Base-by-base conservation (phyloP, 2,113 vertebrate species). In the Scolopax mira region DNA sequence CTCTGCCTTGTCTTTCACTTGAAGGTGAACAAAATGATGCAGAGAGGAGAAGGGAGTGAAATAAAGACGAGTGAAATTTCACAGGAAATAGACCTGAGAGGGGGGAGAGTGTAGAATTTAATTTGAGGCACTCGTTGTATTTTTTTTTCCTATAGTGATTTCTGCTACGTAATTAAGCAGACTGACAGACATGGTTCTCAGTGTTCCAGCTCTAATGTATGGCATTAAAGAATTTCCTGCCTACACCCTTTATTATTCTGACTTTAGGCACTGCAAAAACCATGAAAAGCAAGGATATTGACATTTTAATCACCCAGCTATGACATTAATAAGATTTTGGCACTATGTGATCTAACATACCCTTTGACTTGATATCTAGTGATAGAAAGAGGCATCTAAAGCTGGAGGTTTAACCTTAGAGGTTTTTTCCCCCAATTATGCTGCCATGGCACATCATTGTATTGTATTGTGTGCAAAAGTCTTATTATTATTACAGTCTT, bases 81-180 rank as follows among this genome's bases (percentile, higher is more conserved):
- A 86, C 35, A 84, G 48, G 61, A 90, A 72, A 67, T 49, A 72
- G 37, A 89, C 10, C 72, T 73, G 39, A 71, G 60, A 73, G 39
- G 16, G 19, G n/a, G 73, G 23, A 80, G 24, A 80, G 16, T 33
- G 21, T 62, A 82, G 64, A 90, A 74, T 90, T 95, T 79, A 30
- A 81, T 95, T 79, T 49, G 16, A 87, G 70, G 37, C n/a, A 62
- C 9, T 90, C 55, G 14, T 9, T 78, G 55, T 35, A 37, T 41
- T 74, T 87, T 89, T 89, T 91, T 91, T 79, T 42, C 60, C 51
- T 92, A 0, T 77, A 66, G 48, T 67, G 67, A 90, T 93, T 89
- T 92, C 88, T 92, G 31, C 69, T 92, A 54, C 44, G 89, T 96
- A 93, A 87, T 95, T 92, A 96, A 90, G 42, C 72, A 92, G 51